phyloP scores from a whole-genome alignment of 2,888 invertebrate genomes.

The Ariolimax columbianus region DNA sequence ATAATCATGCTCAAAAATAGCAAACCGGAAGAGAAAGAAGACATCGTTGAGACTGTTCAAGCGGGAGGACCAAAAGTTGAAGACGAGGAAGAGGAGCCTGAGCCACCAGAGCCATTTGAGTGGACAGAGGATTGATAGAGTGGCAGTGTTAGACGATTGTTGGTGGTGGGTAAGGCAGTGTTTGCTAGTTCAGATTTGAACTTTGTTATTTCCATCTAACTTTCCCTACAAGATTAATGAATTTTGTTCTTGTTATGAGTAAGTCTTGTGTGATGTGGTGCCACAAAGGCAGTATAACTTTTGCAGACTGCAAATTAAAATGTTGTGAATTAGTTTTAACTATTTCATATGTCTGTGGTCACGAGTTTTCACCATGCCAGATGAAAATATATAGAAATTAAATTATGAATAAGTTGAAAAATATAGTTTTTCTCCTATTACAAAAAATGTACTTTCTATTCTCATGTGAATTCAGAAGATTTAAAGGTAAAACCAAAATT shows the following conservation, averaged over 20 bases:
- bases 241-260: not conserved
- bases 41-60: slow-evolving; percentile 93
- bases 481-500: no score
- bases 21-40: slow-evolving; percentile 88
- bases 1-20: slow-evolving; percentile 95
- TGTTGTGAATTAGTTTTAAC: no score
- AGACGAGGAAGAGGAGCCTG: slow-evolving; percentile 97
- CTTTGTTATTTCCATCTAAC: not conserved
- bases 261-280: not conserved
- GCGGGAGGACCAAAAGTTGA: slow-evolving; percentile 80
- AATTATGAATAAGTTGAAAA: not conserved
- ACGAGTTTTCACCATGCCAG: no score
- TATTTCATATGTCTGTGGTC: no score
- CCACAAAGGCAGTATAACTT: not conserved
- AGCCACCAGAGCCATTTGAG: slow-evolving; percentile 98
- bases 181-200: not conserved
- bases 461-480: no score
- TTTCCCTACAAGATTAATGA: not conserved
- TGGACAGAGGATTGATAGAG: slow-evolving; percentile 85
- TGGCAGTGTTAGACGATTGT: not conserved
- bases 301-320: not conserved
- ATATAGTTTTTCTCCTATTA: no score
- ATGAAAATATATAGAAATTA: no score
- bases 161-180: not conserved
- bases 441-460: no score